Conservation (phyloP, 92 coral and sea anemone genomes). For the Phenganax stokvisi region DNA sequence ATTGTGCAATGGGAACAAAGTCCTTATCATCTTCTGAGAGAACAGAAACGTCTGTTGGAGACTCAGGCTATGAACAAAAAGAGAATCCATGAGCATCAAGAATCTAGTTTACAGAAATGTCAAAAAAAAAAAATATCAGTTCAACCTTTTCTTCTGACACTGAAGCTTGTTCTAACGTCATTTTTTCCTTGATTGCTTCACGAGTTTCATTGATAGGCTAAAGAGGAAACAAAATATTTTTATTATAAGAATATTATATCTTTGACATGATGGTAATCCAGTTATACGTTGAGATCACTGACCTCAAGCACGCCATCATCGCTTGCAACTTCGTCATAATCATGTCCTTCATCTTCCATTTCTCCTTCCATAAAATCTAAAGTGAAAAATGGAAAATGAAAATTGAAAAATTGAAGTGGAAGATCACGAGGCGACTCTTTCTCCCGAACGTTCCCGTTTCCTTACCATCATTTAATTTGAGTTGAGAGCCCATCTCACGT, state of each 20-base stretch:
- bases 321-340: slow-evolving; percentile 89
- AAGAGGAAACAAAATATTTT: not conserved
- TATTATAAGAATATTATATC: not conserved
- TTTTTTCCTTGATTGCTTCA: slow-evolving; percentile 8
- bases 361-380: slow-evolving; percentile 72
- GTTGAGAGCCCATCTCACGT: slow-evolving; percentile 53
- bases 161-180: not conserved
- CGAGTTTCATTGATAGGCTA: slow-evolving; percentile 31
- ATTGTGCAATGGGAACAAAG: slow-evolving; percentile 24
- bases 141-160: not conserved
- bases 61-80: not conserved
- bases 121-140: no score
- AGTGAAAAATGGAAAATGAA: slow-evolving; percentile 6
- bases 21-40: slow-evolving; percentile 15
- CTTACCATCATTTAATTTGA: slow-evolving; percentile 75
- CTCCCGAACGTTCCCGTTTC: not conserved
- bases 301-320: slow-evolving; percentile 57
- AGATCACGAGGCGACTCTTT: no score
- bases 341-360: slow-evolving; percentile 79
- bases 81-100: not conserved
- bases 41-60: not conserved
- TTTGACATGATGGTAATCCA: no score
- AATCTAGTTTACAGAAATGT: no score
- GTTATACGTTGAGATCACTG: no score
- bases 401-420: no score